Evolutionary conservation across 1,140 invertebrate species (phyloP), one percentile per base, ranked within the genome.

Genomic region (Brachionus calyciflorus): DNA sequence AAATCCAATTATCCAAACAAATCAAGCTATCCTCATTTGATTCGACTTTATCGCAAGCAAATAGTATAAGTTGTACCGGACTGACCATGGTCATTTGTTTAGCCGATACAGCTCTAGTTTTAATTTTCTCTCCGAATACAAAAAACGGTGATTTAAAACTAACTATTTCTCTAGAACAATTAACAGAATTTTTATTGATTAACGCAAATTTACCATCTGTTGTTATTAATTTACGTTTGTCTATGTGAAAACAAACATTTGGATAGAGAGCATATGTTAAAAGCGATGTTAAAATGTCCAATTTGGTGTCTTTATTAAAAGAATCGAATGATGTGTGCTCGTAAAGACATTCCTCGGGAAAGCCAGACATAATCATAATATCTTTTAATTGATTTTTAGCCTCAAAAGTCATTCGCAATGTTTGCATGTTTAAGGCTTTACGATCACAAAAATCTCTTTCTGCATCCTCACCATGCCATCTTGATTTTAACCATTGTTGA

Each of bases 41-140:
- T 1, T 57, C 53, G 7, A 57, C 30, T 30, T 57, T 57, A 17
- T 57, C 26, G 30, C 40, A 90, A 3, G 91, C 95, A 86, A 98
- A 98, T 5, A 98, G 83, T 77, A 99, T 83, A 4, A 98, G 85
- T 85, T 98, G 95, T 77, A 98, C 83, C 0, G 96, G 94, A 1
- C 93, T 90, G 1, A 98, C 91, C 93, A 98, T 97, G 0, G 93
- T 94, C 88, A 96, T 91, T 86, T 96, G 93, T 83, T 98, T 98
- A 83, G 94, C 97, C 14, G 92, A 92, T n/a, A 98, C 93, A 5
- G 94, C 93, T 79, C 92, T 87, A 0, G 95, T 98, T 68, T 95
- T 89, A 53, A 98, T 93, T 89, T 99, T 98, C 87, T 99, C 96
- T 2, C 94, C 94, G 84, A 98, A 99, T 40, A 98, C 92, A 83